Base-by-base conservation (phyloP, 2,888 invertebrate genomes). In the Bursaphelenchus okinawaensis region DNA sequence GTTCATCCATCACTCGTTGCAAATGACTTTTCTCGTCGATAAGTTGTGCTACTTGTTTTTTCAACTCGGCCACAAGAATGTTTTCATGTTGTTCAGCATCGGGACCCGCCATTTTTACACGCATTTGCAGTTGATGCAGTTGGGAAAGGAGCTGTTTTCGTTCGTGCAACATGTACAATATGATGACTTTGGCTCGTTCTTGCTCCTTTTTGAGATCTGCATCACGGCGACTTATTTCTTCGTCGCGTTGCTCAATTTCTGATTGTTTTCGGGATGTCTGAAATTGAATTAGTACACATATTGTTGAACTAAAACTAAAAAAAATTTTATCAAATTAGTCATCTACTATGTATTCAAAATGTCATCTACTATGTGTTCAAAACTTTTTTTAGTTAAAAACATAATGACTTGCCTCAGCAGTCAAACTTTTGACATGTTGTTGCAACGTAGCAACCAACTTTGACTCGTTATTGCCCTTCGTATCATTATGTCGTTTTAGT, bases 151-250 rank as follows among this genome's bases (percentile, higher is more conserved):
- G 66, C 40, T 75, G 73, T 61, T 75, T 76, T 3, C 76, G 57
- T 57, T 76, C 76, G 23, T 73, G 68, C 19, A 75, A 69, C 52
- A 75, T 62, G 61, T 71, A 75, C 54, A 75, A 55, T 22, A 70
- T 62, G 60, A 75, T 75, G 40, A 68, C 64, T 52, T 76, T 75
- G 50, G 75, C 73, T n/a, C 70, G 67, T 52, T 75, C 75, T 29
- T 69, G 68, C 55, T 76, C 76, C 6, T 4, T 1, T 27, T 54
- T 50, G 19, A 58, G 3, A 7, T 59, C 60, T 23, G 31, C 24
- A 12, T 59, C 60, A 50, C 60, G 60, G 29, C 7, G 29, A 16
- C 1, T 59, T 50, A 59, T 16, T 22, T 59, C 60, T 22, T 22
- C 60, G 51, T 59, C 60, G 6, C 31, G 51, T 4, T 27, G 8